Evolutionary conservation across 2,888 invertebrate species (phyloP).

Genomic region (Drosophila melanosoma): DNA sequence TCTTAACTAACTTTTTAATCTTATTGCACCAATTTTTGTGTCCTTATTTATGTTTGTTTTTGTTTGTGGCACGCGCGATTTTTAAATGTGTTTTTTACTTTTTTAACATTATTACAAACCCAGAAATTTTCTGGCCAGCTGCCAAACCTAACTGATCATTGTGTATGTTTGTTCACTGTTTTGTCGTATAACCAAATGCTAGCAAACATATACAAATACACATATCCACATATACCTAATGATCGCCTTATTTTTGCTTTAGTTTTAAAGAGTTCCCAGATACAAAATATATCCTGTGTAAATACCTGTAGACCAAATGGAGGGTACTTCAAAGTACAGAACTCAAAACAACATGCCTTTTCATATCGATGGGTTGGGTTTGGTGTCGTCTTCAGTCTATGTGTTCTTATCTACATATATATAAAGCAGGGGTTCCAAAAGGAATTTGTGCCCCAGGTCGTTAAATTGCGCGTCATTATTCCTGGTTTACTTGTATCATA

Average conservation of each 20-base stretch:
- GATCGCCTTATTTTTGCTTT: not conserved
- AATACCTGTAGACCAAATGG: not conserved
- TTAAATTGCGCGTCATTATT: constrained; percentile 37
- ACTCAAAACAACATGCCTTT: not conserved
- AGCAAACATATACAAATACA: constrained; percentile 24
- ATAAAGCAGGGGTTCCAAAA: not conserved
- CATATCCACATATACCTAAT: constrained; percentile 6
- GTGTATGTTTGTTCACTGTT: constrained; percentile 40
- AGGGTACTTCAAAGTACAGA: not conserved
- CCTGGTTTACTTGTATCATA: constrained; percentile 15
- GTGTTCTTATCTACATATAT: not conserved
- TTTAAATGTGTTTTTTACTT: constrained; percentile 28
- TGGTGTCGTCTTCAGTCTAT: constrained; percentile 22
- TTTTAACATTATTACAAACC: constrained; percentile 36
- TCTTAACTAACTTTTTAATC: constrained; percentile 25
- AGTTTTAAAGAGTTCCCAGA: not conserved
- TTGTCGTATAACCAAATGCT: constrained; percentile 43
- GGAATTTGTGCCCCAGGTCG: constrained; percentile 16
- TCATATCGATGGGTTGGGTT: constrained; percentile 25
- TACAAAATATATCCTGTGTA: not conserved
- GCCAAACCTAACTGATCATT: constrained; percentile 27
- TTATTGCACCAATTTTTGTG: constrained; percentile 26
- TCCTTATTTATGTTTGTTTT: constrained; percentile 33
- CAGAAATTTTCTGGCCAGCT: constrained; percentile 29
- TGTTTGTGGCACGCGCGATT: constrained; percentile 54